Conservation (phyloP, 2,888 invertebrate genomes). For the Eupithecia tripunctaria region DNA sequence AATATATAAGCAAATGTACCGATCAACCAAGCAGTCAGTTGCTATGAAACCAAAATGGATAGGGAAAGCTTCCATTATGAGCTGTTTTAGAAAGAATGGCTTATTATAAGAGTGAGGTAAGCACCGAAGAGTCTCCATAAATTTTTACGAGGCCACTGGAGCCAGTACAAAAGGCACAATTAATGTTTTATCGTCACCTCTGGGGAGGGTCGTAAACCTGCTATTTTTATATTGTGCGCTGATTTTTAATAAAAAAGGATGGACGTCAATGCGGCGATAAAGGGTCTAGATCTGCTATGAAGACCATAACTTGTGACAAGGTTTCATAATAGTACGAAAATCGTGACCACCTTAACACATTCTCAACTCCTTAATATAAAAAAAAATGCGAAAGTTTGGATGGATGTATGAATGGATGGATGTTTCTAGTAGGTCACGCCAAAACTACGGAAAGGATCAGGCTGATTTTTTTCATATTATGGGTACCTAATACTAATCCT, state of each 20-base stretch:
- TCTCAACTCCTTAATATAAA: no score
- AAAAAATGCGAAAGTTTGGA: no score
- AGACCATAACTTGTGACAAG: neutral
- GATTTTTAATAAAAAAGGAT: conserved; percentile 35
- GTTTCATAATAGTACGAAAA: neutral
- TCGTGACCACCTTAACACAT: neutral
- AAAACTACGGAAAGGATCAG: no score
- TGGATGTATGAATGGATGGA: no score
- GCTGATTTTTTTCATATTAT: no score
- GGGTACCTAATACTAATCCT: no score
- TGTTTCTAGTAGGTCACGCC: no score
- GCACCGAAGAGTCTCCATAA: conserved; percentile 47
- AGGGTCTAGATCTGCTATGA: neutral
- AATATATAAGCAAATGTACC: neutral
- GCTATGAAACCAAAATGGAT: neutral
- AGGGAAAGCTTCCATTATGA: conserved; percentile 26
- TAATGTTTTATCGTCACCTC: conserved; percentile 53
- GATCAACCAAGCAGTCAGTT: neutral
- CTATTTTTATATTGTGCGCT: conserved; percentile 40
- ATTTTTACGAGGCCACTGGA: conserved; percentile 49
- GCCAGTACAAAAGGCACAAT: conserved; percentile 52
- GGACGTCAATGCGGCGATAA: neutral
- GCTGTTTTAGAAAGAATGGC: conserved; percentile 31
- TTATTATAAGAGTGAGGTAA: conserved; percentile 40
- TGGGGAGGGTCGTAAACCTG: conserved; percentile 47